Percentiles rank a stretch among this genome's conserved stretches.
Conservation (phyloP, 2,888 invertebrate species). For the Eretmocerus hayati region DNA sequence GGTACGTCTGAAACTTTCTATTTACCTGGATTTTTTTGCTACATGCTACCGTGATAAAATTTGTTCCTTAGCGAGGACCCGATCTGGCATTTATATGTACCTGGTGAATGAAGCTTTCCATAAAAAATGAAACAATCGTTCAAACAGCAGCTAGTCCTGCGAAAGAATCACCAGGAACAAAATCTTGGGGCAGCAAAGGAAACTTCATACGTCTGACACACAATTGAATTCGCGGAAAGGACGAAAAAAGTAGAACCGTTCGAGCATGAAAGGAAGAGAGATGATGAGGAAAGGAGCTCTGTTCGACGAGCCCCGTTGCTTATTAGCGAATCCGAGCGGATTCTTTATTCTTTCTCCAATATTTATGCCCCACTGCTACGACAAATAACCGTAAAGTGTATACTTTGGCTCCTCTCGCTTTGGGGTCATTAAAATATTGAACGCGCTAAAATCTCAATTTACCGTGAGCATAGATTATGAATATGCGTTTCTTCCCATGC, state of each 20-base stretch:
- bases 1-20: too few relatives aligned
- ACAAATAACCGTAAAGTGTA: slow-evolving; percentile 4
- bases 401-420: not conserved
- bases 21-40: too few relatives aligned
- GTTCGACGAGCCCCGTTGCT: slow-evolving; percentile 2
- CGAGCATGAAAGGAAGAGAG: not conserved
- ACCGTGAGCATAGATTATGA: too few relatives aligned
- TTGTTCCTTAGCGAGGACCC: too few relatives aligned
- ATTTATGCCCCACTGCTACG: not conserved
- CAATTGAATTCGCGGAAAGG: slow-evolving; percentile 8
- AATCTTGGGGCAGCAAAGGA: not conserved
- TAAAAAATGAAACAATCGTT: too few relatives aligned
- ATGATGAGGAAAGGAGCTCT: not conserved
- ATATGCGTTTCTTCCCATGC: too few relatives aligned
- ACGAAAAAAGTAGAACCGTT: slow-evolving; percentile 1
- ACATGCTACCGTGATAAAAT: too few relatives aligned
- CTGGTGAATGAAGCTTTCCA: too few relatives aligned
- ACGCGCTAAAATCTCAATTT: not conserved
- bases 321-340: not conserved
- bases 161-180: not conserved
- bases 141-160: too few relatives aligned
- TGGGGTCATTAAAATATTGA: not conserved
- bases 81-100: too few relatives aligned
- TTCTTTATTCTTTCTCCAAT: not conserved
- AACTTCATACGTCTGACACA: not conserved